phyloP scores from a whole-genome alignment of 2,113 vertebrate genomes.

The Aspiorhynchus laticeps region DNA sequence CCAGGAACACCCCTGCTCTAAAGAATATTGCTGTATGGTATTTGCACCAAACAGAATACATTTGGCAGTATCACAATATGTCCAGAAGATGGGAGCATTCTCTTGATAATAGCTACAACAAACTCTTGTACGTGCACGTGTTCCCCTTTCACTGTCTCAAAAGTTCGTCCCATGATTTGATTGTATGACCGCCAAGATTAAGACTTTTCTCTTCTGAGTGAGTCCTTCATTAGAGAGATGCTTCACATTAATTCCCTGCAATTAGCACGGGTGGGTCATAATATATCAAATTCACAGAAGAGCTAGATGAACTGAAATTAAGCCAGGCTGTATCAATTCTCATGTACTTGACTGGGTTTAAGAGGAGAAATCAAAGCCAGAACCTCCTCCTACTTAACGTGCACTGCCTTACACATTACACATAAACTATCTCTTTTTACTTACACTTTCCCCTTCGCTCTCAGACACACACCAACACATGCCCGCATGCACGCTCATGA shows the following conservation, averaged over 20 bases:
- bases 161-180: not conserved
- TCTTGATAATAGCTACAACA: slow-evolving; percentile 46
- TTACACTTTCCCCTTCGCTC: slow-evolving; percentile 58
- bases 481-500: slow-evolving; percentile 55
- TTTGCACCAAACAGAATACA: not conserved
- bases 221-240: slow-evolving; percentile 19
- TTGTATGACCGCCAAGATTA: not conserved
- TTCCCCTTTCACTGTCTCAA: not conserved
- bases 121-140: not conserved
- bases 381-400: not conserved
- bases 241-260: not conserved
- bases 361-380: slow-evolving; percentile 9
- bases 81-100: slow-evolving; percentile 69
- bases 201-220: not conserved
- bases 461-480: slow-evolving; percentile 51
- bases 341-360: not conserved
- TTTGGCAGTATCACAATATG: not conserved
- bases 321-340: not conserved
- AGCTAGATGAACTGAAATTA: slow-evolving; percentile 1
- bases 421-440: slow-evolving; percentile 28
- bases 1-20: too few species aligned
- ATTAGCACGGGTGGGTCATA: not conserved
- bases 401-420: not conserved
- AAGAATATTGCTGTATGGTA: too few species aligned
- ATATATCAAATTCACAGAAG: not conserved